Base-by-base conservation (phyloP, 1,140 invertebrate genomes). In the Procambarus clarkii region DNA sequence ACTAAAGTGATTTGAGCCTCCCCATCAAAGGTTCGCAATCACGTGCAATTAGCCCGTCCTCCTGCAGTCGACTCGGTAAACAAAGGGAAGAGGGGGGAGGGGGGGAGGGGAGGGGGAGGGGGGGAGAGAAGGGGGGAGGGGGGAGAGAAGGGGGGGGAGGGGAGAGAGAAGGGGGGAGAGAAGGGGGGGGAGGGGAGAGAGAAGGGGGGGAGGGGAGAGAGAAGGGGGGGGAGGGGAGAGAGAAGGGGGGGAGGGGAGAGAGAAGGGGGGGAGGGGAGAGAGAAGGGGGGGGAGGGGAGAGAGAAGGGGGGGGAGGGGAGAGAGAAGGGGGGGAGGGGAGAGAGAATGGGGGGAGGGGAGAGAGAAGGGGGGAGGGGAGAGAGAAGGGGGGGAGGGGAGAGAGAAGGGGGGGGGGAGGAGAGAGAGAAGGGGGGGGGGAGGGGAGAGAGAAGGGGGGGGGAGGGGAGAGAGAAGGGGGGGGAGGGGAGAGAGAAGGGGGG, bases 41-140 rank as follows among this genome's bases (percentile, higher is more conserved):
- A 74, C 69, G 69, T 74, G 69, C 69, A 74, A 74, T 74, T 74
- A 74, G 69, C 69, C 24, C 64, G 64, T 74, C 69, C 69, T 21
- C 69, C 7, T 34, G n/a, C 69, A 74, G 1, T 34, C 69, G 21
- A 74, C 69, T 74, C 69, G 21, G 69, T 74, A 74, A 74, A 74
- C 69, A 74, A 74, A 74, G 69, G n/a, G 69, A 21, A 74, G 21
- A 34, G 24, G 69, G 24, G n/a, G n/a, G 7, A 21, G 18, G 69
- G 34, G 69, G 18, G 69, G 18, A 5, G 34, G 69, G 18, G n/a
- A 74, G n/a, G 34, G 24, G 21, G 24, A 21, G 11, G 69, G 11
- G 69, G 24, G n/a, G 5, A 21, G 18, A 21, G 18, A n/a, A 74
- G 69, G 18, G n/a, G 7, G 69, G 18, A 21, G 18, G 15, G 21